These are phyloP conservation scores for Acromyrmex charruanus DNA, from an alignment of 1,140 invertebrate genomes.

Conservation along the genomic window DNA sequence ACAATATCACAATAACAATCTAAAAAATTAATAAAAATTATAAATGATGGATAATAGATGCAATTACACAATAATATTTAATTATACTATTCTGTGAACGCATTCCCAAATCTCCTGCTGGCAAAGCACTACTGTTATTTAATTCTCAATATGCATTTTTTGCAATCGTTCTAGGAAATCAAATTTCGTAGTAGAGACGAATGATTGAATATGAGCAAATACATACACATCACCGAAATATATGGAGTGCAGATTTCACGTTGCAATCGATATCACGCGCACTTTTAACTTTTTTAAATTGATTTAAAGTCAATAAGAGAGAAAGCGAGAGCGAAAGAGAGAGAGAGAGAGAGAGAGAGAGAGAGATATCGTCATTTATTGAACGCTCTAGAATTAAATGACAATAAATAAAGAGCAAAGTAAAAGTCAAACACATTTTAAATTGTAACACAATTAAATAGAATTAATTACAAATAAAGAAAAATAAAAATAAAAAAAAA, in stretches of 20 bases:
- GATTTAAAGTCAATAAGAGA: neutral
- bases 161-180: constrained; percentile 31
- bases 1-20: neutral
- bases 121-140: constrained; percentile 12
- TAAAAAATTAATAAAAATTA: neutral
- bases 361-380: too few relatives aligned
- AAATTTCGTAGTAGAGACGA: constrained; percentile 21
- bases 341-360: too few relatives aligned
- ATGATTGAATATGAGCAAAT: neutral
- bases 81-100: neutral
- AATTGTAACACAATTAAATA: too few relatives aligned
- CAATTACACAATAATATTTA: neutral
- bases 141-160: constrained; percentile 37
- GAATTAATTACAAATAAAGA: too few relatives aligned
- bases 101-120: neutral
- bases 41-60: neutral
- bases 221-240: neutral
- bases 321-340: too few relatives aligned
- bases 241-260: neutral
- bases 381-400: too few relatives aligned
- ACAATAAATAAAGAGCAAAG: too few relatives aligned
- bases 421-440: too few relatives aligned
- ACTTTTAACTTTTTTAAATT: neutral
- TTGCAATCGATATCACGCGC: neutral
- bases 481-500: too few relatives aligned